These are phyloP conservation scores for Hyalella azteca DNA, from an alignment of 2,888 invertebrate species.

Conservation along the genomic window DNA sequence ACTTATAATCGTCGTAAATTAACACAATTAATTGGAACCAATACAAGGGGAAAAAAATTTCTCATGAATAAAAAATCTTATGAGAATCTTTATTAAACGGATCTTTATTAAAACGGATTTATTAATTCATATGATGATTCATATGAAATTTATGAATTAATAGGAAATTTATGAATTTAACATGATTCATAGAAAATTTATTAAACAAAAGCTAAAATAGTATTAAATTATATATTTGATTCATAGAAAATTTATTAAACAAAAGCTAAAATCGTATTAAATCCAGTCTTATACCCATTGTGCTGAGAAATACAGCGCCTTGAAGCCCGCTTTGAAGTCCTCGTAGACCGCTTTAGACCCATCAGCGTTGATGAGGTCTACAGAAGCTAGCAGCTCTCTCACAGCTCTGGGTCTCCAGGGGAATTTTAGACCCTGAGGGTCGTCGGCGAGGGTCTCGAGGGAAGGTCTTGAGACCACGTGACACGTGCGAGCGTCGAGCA, in stretches of 20 bases:
- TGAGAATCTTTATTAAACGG: too few relatives aligned
- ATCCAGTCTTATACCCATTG: conserved; percentile 81
- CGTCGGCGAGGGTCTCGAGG: conserved; percentile 73
- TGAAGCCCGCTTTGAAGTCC: conserved; percentile 68
- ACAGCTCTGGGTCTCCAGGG: conserved; percentile 80
- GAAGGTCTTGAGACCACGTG: conserved; percentile 72
- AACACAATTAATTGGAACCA: too few relatives aligned
- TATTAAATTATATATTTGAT: too few relatives aligned
- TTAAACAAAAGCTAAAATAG: background rate
- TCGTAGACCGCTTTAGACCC: conserved; percentile 62
- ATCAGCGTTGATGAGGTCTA: conserved; percentile 60
- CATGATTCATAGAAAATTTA: background rate
- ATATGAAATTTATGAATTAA: too few relatives aligned
- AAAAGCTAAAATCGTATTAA: background rate
- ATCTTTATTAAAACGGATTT: too few relatives aligned
- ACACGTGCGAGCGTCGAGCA: conserved; percentile 72
- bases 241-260: background rate
- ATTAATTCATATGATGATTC: too few relatives aligned
- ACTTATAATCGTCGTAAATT: too few relatives aligned
- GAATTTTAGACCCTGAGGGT: conserved; percentile 72
- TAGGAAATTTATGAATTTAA: too few relatives aligned
- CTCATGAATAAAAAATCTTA: too few relatives aligned
- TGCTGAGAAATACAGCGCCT: conserved; percentile 85
- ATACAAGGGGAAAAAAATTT: too few relatives aligned
- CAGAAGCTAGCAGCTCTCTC: conserved; percentile 66